A percentile compares a stretch with the other conserved stretches of the same genome.
Evolutionary conservation across 2,888 invertebrate species (phyloP).

Genomic region (Melieria picta): DNA sequence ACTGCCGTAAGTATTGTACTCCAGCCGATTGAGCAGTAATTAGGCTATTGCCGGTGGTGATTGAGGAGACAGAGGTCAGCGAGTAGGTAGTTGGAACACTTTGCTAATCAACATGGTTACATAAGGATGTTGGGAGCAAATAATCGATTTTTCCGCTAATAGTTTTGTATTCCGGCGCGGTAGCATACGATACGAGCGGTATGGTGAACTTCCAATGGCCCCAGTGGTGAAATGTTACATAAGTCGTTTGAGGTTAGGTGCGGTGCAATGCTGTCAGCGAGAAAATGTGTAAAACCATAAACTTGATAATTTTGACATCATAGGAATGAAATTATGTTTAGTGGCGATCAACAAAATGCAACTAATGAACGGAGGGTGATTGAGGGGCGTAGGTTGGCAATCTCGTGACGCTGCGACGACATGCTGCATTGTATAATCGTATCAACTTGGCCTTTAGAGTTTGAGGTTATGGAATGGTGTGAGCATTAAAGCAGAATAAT

Average conservation of each 20-base stretch:
- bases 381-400: no score
- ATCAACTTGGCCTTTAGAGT: no score
- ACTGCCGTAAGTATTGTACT: slow-evolving; percentile 80
- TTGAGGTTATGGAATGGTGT: no score
- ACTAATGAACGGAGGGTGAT: no score
- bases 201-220: slow-evolving; percentile 57
- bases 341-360: no score
- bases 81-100: background rate
- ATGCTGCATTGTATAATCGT: slow-evolving; percentile 25
- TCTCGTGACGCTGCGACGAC: slow-evolving; percentile 13
- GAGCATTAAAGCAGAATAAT: no score
- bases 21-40: background rate
- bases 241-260: slow-evolving; percentile 59
- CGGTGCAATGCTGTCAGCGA: background rate
- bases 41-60: background rate
- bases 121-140: background rate
- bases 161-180: background rate
- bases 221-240: slow-evolving; percentile 54
- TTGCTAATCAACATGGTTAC: slow-evolving; percentile 13
- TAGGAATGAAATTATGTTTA: no score
- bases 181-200: background rate
- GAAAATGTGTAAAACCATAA: no score
- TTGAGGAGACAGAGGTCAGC: background rate
- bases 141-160: slow-evolving; percentile 54
- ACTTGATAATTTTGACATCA: no score